Base-by-base conservation (phyloP, 2,113 vertebrate species). In the Trogon surrucura region DNA sequence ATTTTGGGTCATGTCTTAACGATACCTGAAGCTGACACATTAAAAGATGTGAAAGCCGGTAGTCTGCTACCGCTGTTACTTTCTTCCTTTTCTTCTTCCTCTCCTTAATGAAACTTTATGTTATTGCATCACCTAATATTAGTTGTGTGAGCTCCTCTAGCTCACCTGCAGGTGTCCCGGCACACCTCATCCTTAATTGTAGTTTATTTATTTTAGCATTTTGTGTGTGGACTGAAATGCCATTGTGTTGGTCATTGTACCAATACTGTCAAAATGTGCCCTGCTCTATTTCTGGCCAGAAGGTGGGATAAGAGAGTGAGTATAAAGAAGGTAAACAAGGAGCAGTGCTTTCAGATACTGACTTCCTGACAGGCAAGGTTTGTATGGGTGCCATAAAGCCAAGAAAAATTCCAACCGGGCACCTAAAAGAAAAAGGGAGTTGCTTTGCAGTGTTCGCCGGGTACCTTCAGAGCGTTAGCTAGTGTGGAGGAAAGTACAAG, bases 391-490 rank as follows among this genome's bases (percentile, higher is more conserved):
- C 60, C 11, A 11, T 61, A 87, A 75, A 77, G 14, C 18, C 16
- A 75, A 66, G 50, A 72, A 72, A 58, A 91, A 69, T 47, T 57
- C 25, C 11, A 82, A 30, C 9, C 34, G 34, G 27, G 4, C 17
- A 17, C 75, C 51, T 89, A 15, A 75, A 79, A 50, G 53, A 41
- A 69, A n/a, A 38, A 30, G 61, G 41, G 67, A 71, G 29, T 67
- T 0, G 0, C 25, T 23, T 61, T 36, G 16, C 13, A 10, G 25
- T 27, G 51, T 74, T 92, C 29, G 13, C 9, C 0, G 1, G n/a
- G 44, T 61, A 11, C 41, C 21, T 74, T 70, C 11, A 38, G 44
- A 51, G 18, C 7, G 5, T 58, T 20, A 23, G 25, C 26, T 38
- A 9, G 19, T 1, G 16, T 58, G 82, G 25, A 4, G 11, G 5